Base-by-base conservation (phyloP, 2,113 vertebrate species). In the Xenus cinereus region DNA sequence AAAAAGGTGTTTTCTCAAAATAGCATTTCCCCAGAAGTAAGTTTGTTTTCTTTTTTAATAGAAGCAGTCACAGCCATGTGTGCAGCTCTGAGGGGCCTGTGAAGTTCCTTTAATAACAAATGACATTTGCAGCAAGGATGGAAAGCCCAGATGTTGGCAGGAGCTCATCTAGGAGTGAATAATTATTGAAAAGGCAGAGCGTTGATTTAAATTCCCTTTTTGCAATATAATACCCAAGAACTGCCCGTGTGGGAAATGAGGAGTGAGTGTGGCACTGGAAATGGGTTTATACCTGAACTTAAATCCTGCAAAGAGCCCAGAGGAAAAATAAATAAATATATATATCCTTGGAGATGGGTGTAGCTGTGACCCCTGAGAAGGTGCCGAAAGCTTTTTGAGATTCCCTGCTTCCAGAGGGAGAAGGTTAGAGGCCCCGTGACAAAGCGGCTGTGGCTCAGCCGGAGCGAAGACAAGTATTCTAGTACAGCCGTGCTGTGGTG, bases 281-380 rank as follows among this genome's bases (percentile, higher is more conserved):
- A 45, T 28, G 41, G 41, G 23, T 91, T 54, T 66, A 14, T 43
- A 24, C 19, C 30, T 5, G 69, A 48, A 64, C 46, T 43, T 23
- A 20, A 73, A 46, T 30, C 73, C 73, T 69, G 50, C 50, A 19
- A 3, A 22, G 37, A 57, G 35, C 54, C 37, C 16, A 2, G 37
- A 7, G 30, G 7, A 8, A 11, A 45, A 18, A 30, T 11, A 30
- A 10, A 9, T 24, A 7, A 27, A 21, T 10, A 8, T 5, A 48
- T 48, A 48, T 48, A 6, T 9, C 48, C 12, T 4, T 57, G 54
- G 53, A 46, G 67, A 5, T 24, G 28, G 48, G 39, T 26, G 27
- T 5, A 27, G 68, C 64, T 3, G 0, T 12, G 73, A 46, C 45
- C 41, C 17, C 2, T 0, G 41, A 7, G 37, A 1, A 17, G 33